Conservation (phyloP, 2,797 vertebrate species). For the Brotula barbata region DNA sequence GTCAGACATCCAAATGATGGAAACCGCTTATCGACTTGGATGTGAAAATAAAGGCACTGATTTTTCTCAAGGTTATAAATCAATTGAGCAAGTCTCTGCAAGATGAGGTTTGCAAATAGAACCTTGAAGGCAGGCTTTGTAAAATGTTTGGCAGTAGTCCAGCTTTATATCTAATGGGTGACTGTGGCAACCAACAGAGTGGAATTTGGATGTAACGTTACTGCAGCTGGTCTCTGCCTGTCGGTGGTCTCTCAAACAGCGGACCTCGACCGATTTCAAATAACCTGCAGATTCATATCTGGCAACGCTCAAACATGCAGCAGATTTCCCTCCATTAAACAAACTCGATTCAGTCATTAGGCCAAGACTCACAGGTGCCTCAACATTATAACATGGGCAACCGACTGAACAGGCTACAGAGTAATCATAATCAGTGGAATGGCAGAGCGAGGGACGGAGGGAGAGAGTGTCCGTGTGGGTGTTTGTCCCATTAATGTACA, state of each 20-base stretch:
- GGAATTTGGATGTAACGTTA: conserved; percentile 9
- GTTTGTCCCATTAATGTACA: no score
- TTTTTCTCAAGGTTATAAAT: background rate
- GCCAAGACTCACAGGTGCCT: conserved; percentile 67
- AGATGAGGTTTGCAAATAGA: no score
- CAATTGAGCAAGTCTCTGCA: no score
- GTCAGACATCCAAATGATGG: background rate
- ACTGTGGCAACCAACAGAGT: no score
- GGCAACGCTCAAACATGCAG: conserved; percentile 55
- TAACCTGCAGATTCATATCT: conserved; percentile 44
- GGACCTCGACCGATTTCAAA: conserved; percentile 19
- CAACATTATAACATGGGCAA: conserved; percentile 63
- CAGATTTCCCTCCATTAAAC: conserved; percentile 65
- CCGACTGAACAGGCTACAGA: conserved; percentile 63
- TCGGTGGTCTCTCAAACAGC: conserved; percentile 12
- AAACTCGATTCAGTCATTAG: conserved; percentile 68
- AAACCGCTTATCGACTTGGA: no score
- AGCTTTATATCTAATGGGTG: no score
- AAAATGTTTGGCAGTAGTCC: no score
- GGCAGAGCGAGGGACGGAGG: conserved; percentile 5
- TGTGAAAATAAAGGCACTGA: background rate
- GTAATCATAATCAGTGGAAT: conserved; percentile 64
- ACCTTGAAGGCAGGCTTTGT: no score
- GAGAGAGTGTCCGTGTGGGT: no score
- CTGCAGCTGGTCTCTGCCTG: conserved; percentile 13